Conservation (phyloP, 2,888 invertebrate species). For the Opisthograptis luteolata region DNA sequence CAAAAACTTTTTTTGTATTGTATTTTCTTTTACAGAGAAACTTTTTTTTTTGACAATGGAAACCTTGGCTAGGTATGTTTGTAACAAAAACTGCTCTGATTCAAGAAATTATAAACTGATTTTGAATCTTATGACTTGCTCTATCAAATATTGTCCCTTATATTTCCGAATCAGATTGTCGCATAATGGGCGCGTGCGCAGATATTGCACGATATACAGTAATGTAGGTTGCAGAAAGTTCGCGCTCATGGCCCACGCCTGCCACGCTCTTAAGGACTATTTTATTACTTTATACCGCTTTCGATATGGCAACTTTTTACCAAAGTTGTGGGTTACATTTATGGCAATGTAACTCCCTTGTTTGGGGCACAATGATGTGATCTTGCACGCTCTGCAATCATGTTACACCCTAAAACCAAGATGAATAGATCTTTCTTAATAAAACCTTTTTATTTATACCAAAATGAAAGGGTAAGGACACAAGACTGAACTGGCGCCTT, state of each 20-base stretch:
- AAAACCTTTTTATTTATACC: not conserved
- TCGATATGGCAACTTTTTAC: constrained; percentile 1
- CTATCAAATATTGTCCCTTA: constrained; percentile 13
- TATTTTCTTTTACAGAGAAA: no score
- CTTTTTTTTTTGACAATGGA: no score
- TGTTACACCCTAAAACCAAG: no score
- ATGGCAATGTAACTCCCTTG: not conserved
- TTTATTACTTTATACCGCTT: constrained; percentile 28
- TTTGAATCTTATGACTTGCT: not conserved
- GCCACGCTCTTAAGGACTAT: constrained; percentile 41
- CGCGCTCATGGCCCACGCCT: constrained; percentile 41
- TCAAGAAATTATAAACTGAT: no score
- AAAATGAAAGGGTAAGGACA: no score
- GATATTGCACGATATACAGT: constrained; percentile 53
- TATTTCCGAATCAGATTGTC: constrained; percentile 23
- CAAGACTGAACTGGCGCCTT: no score
- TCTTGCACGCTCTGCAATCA: not conserved
- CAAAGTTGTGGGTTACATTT: constrained; percentile 12
- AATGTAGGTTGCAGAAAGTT: constrained; percentile 55
- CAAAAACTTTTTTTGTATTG: no score
- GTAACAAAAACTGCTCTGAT: no score
- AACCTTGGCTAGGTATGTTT: no score
- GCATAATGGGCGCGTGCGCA: constrained; percentile 33
- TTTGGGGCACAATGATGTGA: not conserved
- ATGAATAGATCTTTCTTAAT: not conserved